Conservation (phyloP, 2,797 vertebrate genomes). For the Threskiornis aethiopicus region DNA sequence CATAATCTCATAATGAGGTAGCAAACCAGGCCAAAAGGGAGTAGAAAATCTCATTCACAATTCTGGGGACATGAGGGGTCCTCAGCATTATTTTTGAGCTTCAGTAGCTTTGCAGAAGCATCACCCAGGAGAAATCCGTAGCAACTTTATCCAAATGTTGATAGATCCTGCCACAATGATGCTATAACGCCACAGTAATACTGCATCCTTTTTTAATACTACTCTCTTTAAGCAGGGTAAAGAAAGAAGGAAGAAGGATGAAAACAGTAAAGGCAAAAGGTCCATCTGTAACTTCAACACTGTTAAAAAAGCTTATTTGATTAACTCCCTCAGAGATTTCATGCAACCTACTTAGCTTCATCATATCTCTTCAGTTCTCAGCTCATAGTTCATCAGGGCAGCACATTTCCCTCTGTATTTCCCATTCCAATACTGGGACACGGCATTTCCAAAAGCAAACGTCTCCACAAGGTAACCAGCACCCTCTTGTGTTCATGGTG, state of each 20-base stretch:
- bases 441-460: background rate
- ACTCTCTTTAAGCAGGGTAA: background rate
- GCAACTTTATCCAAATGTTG: background rate
- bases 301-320: background rate
- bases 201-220: background rate
- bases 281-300: background rate
- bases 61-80: background rate
- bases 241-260: background rate
- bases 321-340: background rate
- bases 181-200: background rate
- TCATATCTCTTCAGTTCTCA: background rate
- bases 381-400: background rate
- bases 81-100: background rate
- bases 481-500: background rate
- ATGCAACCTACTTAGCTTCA: background rate
- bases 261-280: background rate
- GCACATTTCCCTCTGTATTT: background rate
- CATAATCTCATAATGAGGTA: background rate
- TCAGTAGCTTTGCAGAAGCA: background rate
- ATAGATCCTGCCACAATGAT: background rate
- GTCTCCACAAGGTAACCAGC: background rate
- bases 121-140: background rate
- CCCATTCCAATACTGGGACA: background rate
- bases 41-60: background rate
- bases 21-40: background rate